Evolutionary conservation across 2,888 invertebrate genomes (phyloP).

Genomic region (Galerucella pusilla): DNA sequence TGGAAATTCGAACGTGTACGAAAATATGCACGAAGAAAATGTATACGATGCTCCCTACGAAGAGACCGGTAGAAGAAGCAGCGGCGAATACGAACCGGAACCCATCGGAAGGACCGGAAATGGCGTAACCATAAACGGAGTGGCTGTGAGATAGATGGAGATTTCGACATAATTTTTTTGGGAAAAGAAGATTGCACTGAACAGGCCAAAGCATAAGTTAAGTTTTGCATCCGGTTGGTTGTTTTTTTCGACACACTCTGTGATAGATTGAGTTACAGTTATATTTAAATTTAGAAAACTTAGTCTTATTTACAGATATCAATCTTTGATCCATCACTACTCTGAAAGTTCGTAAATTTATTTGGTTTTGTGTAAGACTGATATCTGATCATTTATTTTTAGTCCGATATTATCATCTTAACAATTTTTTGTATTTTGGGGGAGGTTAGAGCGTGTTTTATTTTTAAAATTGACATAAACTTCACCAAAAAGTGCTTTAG

Average conservation of each 20-base stretch:
- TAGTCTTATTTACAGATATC: neutral
- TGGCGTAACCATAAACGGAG: conserved; percentile 88
- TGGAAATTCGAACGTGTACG: conserved; percentile 68
- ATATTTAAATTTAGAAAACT: neutral
- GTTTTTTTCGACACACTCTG: conserved; percentile 17
- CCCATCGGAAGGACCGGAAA: conserved; percentile 69
- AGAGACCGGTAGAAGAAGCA: conserved; percentile 71
- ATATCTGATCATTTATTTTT: conserved; percentile 1
- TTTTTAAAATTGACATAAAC: no score
- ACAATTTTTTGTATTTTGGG: no score
- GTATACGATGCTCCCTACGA: conserved; percentile 83
- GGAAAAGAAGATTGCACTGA: conserved; percentile 16
- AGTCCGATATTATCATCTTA: conserved; percentile 2
- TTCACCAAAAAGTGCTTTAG: no score
- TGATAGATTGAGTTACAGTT: conserved; percentile 17
- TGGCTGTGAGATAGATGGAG: conserved; percentile 76
- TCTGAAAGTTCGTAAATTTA: neutral
- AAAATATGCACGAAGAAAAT: conserved; percentile 73
- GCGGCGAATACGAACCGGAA: conserved; percentile 74
- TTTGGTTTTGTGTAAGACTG: neutral
- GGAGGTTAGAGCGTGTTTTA: no score
- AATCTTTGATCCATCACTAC: neutral
- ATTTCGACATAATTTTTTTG: no score
- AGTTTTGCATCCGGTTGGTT: conserved; percentile 7
- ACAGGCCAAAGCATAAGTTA: conserved; percentile 22